phyloP scores from a whole-genome alignment of 2,113 vertebrate species.

The Gila orcuttii region DNA sequence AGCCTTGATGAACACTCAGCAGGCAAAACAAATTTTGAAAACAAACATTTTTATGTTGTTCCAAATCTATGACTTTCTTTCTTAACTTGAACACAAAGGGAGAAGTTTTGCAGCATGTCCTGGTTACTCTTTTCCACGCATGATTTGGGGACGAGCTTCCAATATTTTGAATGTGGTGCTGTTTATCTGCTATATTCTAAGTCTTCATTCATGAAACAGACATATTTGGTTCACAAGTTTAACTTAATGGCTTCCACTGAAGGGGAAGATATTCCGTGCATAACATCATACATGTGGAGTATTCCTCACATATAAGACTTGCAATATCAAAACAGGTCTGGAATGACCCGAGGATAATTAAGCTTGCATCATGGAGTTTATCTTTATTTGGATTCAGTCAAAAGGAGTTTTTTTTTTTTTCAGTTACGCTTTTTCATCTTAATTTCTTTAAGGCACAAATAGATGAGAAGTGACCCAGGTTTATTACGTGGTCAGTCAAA shows the following conservation, averaged over 20 bases:
- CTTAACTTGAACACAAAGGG: not conserved
- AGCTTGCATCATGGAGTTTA: too few relatives aligned
- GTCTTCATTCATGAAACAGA: not conserved
- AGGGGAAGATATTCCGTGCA: not conserved
- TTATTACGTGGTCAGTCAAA: not conserved
- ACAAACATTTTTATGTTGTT: not conserved
- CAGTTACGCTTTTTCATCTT: not conserved
- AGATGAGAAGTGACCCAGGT: not conserved
- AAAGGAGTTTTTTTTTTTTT: not conserved
- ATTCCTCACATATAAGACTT: not conserved
- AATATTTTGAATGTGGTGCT: not conserved
- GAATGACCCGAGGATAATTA: not conserved
- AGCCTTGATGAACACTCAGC: not conserved
- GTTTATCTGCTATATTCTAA: not conserved
- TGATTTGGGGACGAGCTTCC: not conserved
- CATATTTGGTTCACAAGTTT: not conserved
- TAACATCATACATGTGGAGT: not conserved
- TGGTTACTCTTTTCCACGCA: not conserved
- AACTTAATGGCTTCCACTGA: not conserved
- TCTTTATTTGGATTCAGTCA: not conserved
- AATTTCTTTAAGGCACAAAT: not conserved
- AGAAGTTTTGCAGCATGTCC: not conserved
- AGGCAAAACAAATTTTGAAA: not conserved
- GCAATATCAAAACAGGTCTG: not conserved
- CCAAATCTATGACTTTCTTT: not conserved